Evolutionary conservation across 1,140 invertebrate genomes (phyloP).

Genomic region (Limonius californicus): DNA sequence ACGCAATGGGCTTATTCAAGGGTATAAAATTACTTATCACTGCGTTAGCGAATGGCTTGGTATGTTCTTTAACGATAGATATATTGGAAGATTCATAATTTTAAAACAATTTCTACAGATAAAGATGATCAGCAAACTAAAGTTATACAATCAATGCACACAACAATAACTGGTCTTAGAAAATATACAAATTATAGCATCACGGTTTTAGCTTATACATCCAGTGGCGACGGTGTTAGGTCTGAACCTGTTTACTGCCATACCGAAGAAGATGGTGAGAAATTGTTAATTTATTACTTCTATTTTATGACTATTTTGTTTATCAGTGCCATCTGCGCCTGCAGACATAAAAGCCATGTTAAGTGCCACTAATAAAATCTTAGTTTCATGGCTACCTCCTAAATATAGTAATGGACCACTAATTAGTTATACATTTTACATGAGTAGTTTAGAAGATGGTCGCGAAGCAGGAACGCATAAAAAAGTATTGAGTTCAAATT

Average conservation of each 20-base stretch:
- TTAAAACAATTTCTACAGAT: conserved; percentile 47
- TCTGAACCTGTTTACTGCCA: conserved; percentile 80
- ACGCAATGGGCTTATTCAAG: conserved; percentile 81
- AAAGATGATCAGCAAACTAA: conserved; percentile 61
- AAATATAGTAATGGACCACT: conserved; percentile 70
- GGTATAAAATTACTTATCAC: conserved; percentile 81
- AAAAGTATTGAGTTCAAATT: conserved; percentile 59
- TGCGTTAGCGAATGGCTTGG: conserved; percentile 67
- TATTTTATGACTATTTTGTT: not conserved
- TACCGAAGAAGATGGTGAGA: conserved; percentile 85
- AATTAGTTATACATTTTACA: conserved; percentile 76
- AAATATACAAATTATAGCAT: conserved; percentile 94
- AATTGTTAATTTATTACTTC: conserved; percentile 13
- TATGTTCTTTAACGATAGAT: conserved; percentile 53
- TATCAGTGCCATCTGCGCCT: conserved; percentile 76
- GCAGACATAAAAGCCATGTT: conserved; percentile 84
- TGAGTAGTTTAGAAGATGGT: conserved; percentile 71
- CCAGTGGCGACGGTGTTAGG: conserved; percentile 81
- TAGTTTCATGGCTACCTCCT: conserved; percentile 84
- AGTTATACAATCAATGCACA: conserved; percentile 63
- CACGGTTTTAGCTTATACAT: conserved; percentile 80
- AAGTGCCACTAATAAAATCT: conserved; percentile 75
- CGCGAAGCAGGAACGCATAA: conserved; percentile 69
- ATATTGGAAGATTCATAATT: too few species aligned
- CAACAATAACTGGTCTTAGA: conserved; percentile 62